These are phyloP conservation scores for Melinopterus prodromus DNA, from an alignment of 2,888 invertebrate species.

Conservation along the genomic window DNA sequence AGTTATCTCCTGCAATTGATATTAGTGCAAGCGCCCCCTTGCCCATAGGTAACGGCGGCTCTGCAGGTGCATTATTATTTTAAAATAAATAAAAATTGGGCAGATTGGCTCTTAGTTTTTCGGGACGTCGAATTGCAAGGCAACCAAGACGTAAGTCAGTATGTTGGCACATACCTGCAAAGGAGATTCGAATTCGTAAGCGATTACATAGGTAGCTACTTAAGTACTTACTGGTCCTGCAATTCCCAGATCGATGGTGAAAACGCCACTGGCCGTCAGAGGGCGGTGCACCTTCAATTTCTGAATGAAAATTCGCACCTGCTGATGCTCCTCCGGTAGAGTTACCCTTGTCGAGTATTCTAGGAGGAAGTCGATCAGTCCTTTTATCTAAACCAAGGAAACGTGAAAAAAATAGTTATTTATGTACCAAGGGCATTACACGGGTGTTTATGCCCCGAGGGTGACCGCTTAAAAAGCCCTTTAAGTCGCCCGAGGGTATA, in stretches of 20 bases:
- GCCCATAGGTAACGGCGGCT: no score
- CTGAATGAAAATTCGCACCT: slow-evolving; percentile 57
- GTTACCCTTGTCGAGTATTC: slow-evolving; percentile 57
- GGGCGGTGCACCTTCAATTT: slow-evolving; percentile 56
- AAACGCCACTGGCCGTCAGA: slow-evolving; percentile 57
- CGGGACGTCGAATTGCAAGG: slow-evolving; percentile 58
- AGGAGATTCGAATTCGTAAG: slow-evolving; percentile 21
- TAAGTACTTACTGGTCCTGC: slow-evolving; percentile 55
- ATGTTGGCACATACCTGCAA: slow-evolving; percentile 59
- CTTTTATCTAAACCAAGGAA: slow-evolving; percentile 51
- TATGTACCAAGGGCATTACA: no score
- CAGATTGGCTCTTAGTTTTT: slow-evolving; percentile 45
- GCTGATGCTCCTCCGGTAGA: slow-evolving; percentile 54
- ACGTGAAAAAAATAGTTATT: neutral
- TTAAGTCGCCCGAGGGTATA: no score
- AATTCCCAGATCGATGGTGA: slow-evolving; percentile 56
- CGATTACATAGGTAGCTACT: neutral
- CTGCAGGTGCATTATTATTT: neutral
- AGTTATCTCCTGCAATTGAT: no score
- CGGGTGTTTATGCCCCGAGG: no score
- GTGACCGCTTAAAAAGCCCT: no score
- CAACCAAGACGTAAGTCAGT: slow-evolving; percentile 59
- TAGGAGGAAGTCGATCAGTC: slow-evolving; percentile 53
- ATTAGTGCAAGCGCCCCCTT: no score
- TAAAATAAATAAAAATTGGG: neutral